Conservation (phyloP, 2,113 vertebrate species). For the Oophaga pumilio region DNA sequence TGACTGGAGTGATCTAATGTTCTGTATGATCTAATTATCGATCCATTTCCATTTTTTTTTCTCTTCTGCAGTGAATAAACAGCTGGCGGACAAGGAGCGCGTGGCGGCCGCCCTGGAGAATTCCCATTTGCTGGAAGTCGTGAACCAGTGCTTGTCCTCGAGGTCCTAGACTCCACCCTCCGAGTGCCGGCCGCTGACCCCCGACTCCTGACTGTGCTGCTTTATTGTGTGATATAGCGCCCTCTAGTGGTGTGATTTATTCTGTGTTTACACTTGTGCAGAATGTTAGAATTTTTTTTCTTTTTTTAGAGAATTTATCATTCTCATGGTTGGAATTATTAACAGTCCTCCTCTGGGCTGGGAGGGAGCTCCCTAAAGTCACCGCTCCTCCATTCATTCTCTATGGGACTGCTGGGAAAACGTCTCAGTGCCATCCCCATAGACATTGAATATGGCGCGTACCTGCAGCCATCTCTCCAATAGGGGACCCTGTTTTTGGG, state of each 20-base stretch:
- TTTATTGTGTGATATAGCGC: neutral
- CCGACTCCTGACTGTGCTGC: slow-evolving; percentile 4
- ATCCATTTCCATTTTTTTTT: neutral
- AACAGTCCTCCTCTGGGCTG: no score
- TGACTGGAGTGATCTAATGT: neutral
- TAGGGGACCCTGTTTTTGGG: no score
- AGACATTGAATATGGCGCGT: no score
- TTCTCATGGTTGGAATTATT: no score
- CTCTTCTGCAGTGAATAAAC: slow-evolving; percentile 87
- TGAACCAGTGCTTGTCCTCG: slow-evolving; percentile 91
- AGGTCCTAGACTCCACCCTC: slow-evolving; percentile 63
- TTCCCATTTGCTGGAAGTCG: slow-evolving; percentile 91
- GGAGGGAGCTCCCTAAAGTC: no score
- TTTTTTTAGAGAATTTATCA: no score
- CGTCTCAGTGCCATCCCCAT: no score
- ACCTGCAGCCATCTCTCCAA: no score
- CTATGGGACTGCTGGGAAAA: no score
- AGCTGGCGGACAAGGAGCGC: slow-evolving; percentile 95
- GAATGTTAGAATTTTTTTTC: no score
- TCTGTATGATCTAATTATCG: neutral
- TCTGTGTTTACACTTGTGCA: neutral
- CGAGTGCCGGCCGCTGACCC: neutral
- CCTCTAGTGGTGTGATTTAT: neutral
- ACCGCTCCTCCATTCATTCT: no score
- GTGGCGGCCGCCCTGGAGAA: slow-evolving; percentile 97